A percentile compares a stretch with the other conserved stretches of the same genome.
Evolutionary conservation across 2,797 vertebrate genomes (phyloP).

Genomic region (Parotocinclus haroldoi): DNA sequence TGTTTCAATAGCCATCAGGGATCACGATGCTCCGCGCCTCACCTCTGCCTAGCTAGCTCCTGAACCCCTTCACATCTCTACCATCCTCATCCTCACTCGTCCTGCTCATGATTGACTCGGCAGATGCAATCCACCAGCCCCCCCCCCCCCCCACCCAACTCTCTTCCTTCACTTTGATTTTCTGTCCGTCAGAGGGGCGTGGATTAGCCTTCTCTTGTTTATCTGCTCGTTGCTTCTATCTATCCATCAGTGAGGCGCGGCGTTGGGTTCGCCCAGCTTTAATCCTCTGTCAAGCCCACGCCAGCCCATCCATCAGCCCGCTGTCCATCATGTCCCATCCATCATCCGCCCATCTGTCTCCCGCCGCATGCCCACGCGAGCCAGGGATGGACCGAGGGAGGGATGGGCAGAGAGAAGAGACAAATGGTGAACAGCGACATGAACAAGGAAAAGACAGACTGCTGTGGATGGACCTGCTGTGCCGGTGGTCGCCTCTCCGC

Average conservation of each 20-base stretch:
- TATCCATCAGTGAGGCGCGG: conserved; percentile 71
- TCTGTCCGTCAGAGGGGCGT: conserved; percentile 66
- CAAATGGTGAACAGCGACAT: conserved; percentile 16
- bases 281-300: conserved; percentile 74
- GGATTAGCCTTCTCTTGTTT: conserved; percentile 79
- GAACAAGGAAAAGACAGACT: conserved; percentile 30
- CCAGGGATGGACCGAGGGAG: conserved; percentile 52
- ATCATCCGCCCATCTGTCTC: conserved; percentile 80
- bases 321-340: conserved; percentile 77
- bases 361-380: conserved; percentile 60
- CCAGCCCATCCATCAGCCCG: conserved; percentile 75
- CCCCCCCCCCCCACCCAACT: conserved; percentile 41
- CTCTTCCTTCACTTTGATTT: conserved; percentile 68
- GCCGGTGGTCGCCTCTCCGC: conserved; percentile 16
- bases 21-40: conserved; percentile 42
- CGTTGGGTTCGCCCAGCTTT: conserved; percentile 69
- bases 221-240: conserved; percentile 77
- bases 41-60: neutral
- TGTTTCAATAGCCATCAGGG: conserved; percentile 17
- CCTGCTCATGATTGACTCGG: neutral
- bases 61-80: neutral
- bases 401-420: conserved; percentile 27
- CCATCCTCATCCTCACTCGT: neutral
- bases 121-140: conserved; percentile 15
- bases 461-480: conserved; percentile 49